Evolutionary conservation across 1,140 invertebrate genomes (phyloP).

Genomic region (Magallana ariakensis): DNA sequence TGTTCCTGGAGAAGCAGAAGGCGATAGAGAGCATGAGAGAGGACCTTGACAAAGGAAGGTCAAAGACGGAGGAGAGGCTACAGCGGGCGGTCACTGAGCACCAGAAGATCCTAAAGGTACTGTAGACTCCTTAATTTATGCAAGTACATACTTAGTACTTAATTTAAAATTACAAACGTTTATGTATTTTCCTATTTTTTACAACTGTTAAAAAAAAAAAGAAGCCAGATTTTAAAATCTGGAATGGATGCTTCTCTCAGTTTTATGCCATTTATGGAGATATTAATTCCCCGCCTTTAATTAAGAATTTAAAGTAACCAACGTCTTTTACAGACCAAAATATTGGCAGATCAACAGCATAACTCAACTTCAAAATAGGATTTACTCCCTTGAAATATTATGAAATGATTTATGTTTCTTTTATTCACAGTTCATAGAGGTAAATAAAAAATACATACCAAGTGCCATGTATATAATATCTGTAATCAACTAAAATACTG

Average conservation of each 20-base stretch:
- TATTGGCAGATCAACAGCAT: neutral
- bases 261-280: no score
- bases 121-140: no score
- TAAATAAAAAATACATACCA: neutral
- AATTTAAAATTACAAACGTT: no score
- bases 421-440: conserved; percentile 30
- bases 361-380: neutral
- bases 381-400: neutral
- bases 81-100: conserved; percentile 64
- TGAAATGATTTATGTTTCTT: neutral
- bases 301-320: neutral
- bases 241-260: no score
- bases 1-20: conserved; percentile 75
- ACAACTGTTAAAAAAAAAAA: no score
- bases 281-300: no score
- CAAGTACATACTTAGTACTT: no score
- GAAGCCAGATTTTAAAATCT: no score
- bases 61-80: conserved; percentile 66
- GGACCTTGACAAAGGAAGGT: conserved; percentile 69
- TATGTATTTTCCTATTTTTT: no score
- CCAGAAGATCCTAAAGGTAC: conserved; percentile 63
- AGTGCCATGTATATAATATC: neutral
- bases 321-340: neutral
- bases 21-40: conserved; percentile 66
- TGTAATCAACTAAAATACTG: neutral